phyloP scores from a whole-genome alignment of 2,113 vertebrate genomes.

The Recurvirostra avosetta region DNA sequence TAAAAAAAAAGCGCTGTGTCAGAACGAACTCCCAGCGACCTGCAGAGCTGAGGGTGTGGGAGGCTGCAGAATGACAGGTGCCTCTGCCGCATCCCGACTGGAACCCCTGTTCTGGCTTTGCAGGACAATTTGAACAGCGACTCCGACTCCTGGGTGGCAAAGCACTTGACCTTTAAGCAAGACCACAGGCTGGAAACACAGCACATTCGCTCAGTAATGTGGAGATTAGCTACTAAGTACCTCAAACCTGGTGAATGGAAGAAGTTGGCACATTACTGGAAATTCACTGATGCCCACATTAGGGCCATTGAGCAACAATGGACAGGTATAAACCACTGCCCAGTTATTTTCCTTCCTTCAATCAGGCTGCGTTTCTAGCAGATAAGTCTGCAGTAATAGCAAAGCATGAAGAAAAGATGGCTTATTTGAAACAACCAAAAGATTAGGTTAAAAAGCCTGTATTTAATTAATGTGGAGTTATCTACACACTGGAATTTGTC shows the following conservation, averaged over 20 bases:
- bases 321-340: constrained; percentile 75
- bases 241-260: constrained; percentile 86
- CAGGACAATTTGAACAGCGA: constrained; percentile 75
- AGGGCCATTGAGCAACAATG: constrained; percentile 89
- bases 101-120: not conserved
- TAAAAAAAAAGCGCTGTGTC: too few relatives aligned
- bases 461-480: not conserved
- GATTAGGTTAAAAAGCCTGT: not conserved
- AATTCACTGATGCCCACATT: constrained; percentile 84
- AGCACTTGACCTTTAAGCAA: constrained; percentile 82
- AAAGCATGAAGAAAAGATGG: not conserved
- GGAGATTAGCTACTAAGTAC: constrained; percentile 83
- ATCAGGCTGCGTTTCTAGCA: not conserved
- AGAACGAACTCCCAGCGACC: accelerated
- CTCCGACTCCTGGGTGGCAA: constrained; percentile 63
- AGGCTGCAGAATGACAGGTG: not conserved
- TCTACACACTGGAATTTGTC: not conserved
- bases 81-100: accelerated
- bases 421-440: not conserved
- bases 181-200: constrained; percentile 83
- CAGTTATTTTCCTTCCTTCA: not conserved
- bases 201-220: constrained; percentile 83
- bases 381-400: not conserved
- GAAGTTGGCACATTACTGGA: constrained; percentile 84
- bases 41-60: not conserved